These are phyloP conservation scores for Volucella zonaria DNA, from an alignment of 2,888 invertebrate species.

Conservation along the genomic window DNA sequence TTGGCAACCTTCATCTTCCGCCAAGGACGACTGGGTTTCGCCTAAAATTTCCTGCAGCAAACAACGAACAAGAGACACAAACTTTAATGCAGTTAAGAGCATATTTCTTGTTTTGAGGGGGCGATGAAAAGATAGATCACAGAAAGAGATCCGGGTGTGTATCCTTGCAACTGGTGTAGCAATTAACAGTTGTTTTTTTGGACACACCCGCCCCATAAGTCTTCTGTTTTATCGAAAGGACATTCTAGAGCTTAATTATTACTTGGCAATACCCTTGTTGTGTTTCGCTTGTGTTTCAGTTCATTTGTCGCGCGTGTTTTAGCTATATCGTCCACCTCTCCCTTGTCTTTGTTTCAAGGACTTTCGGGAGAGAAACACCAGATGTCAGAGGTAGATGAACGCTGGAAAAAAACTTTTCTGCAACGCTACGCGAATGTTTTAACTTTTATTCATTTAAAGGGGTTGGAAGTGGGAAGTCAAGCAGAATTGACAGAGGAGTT, in stretches of 20 bases:
- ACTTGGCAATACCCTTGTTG: conserved; percentile 68
- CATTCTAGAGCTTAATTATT: conserved; percentile 71
- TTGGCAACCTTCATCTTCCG: not conserved
- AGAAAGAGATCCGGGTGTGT: conserved; percentile 34
- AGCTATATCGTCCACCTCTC: not conserved
- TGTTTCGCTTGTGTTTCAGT: conserved; percentile 63
- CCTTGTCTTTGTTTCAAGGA: conserved; percentile 40
- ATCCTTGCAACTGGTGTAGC: conserved; percentile 71
- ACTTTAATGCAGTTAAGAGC: conserved; percentile 65
- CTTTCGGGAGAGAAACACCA: conserved; percentile 15
- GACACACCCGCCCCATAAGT: conserved; percentile 13
- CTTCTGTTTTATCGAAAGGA: conserved; percentile 54
- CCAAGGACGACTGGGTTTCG: not conserved
- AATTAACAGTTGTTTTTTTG: conserved; percentile 72
- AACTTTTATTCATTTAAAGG: conserved; percentile 15
- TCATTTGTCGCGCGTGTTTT: conserved; percentile 71
- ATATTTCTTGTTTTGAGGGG: conserved; percentile 17
- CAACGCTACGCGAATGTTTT: conserved; percentile 39
- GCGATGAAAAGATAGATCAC: conserved; percentile 1
- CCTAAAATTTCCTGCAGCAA: not conserved
- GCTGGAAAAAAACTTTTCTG: conserved; percentile 31
- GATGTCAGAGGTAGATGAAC: not conserved
- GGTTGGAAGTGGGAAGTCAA: conserved; percentile 1
- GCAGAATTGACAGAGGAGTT: conserved; percentile 7
- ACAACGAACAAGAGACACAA: conserved; percentile 51